These are phyloP conservation scores for Terebella lapidaria DNA, from an alignment of 2,888 invertebrate species.

Conservation along the genomic window DNA sequence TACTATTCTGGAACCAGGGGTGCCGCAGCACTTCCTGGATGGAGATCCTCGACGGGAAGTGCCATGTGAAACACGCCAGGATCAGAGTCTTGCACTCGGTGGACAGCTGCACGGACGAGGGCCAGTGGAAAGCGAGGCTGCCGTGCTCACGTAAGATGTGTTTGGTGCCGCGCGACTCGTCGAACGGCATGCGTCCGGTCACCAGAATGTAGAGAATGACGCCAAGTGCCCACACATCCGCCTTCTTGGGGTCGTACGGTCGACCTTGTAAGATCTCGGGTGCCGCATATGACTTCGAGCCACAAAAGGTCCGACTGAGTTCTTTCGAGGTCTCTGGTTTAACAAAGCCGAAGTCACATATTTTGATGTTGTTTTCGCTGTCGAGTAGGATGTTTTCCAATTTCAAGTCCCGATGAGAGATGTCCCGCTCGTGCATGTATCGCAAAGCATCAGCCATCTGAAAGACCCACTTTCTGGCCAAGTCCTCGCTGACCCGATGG, in stretches of 20 bases:
- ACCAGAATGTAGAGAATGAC: constrained; percentile 55
- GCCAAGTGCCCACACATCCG: constrained; percentile 56
- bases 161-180: constrained; percentile 51
- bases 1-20: constrained; percentile 13
- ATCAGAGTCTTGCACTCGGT: constrained; percentile 35
- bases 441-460: constrained; percentile 41
- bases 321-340: constrained; percentile 35
- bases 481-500: constrained; percentile 49
- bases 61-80: constrained; percentile 35
- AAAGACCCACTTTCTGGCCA: constrained; percentile 43
- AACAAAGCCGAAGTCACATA: constrained; percentile 56
- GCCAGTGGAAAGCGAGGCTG: constrained; percentile 41
- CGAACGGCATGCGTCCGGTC: constrained; percentile 56
- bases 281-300: constrained; percentile 56
- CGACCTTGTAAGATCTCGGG: constrained; percentile 55
- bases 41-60: constrained; percentile 37
- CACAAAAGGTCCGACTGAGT: constrained; percentile 56
- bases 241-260: constrained; percentile 55
- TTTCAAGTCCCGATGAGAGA: constrained; percentile 57
- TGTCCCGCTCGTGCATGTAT: constrained; percentile 52
- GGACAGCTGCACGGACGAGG: constrained; percentile 30
- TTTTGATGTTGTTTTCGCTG: constrained; percentile 50
- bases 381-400: constrained; percentile 57
- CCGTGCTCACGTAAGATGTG: constrained; percentile 46
- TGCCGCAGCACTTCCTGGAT: constrained; percentile 20